phyloP scores from a whole-genome alignment of 2,113 vertebrate genomes.

The Chaetodon auriga region DNA sequence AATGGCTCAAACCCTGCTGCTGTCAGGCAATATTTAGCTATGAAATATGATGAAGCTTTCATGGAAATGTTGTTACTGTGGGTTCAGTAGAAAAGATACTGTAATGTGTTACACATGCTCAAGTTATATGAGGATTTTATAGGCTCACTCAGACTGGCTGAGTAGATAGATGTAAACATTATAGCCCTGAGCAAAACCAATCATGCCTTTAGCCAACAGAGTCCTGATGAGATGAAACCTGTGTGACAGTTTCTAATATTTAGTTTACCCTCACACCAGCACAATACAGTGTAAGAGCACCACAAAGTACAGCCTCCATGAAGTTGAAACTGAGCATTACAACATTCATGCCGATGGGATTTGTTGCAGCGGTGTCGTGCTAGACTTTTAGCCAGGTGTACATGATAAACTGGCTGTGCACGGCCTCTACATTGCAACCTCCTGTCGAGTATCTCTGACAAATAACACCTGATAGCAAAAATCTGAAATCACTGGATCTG shows the following conservation, averaged over 20 bases:
- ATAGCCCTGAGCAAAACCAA: conserved; percentile 1
- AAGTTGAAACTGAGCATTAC: neutral
- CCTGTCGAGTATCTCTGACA: neutral
- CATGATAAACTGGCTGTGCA: neutral
- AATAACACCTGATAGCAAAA: neutral
- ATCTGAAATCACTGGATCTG: neutral
- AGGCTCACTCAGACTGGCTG: neutral
- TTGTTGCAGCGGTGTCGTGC: neutral
- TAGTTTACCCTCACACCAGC: neutral
- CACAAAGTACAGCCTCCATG: neutral
- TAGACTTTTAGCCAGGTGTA: neutral
- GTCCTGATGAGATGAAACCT: neutral
- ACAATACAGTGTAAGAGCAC: neutral
- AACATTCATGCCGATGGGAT: neutral
- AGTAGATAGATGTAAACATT: neutral
- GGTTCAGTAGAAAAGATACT: neutral
- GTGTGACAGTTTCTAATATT: neutral
- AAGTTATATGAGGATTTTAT: neutral
- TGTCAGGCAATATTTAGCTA: neutral
- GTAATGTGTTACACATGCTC: neutral
- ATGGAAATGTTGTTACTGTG: neutral
- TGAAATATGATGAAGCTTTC: conserved; percentile 2
- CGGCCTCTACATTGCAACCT: neutral
- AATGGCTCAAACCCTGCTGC: neutral
- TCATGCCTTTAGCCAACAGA: neutral